Evolutionary conservation across 1,140 invertebrate genomes (phyloP), one percentile per base, ranked within the genome.

Genomic region (Trialeurodes vaporariorum): DNA sequence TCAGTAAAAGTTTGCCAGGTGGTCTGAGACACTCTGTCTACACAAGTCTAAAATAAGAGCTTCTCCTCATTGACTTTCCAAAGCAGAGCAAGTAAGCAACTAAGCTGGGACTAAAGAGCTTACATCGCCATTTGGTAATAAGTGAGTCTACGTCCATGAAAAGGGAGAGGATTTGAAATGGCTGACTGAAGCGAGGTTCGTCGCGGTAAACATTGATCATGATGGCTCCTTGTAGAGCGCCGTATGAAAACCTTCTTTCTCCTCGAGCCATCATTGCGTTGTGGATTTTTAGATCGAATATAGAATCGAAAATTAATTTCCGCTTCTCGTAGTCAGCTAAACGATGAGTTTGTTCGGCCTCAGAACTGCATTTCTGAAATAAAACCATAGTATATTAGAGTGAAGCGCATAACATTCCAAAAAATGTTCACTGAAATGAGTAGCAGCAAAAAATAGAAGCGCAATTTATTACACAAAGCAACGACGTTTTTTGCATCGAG

Each of bases 111-210:
- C 25, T 2, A 34, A 67, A 12, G 27, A 59, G 83, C 89, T 89
- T 85, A 98, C 96, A 98, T 81, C 97, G 85, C 97, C 97, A 99
- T 80, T 98, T 98, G n/a, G 95, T 98, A 70, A 99, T 93, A 63
- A 98, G 82, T 1, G 94, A 94, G 81, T 99, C 97, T 34, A 99
- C 96, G 76, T 99, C 96, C 92, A 98, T 98, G 1, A 99, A 84
- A 2, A 94, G 82, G 0, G 87, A 92, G 0, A 99, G 82, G 63
- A 99, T 84, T 78, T 98, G 95, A 82, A 96, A 94, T 0, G 96
- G 95, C 76, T 98, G 94, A 72, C 93, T 95, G 80, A 98, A 99
- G 25, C 95, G 83, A 0, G 96, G 93, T 78, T 98, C 93, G 73
- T 98, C 94, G 21, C 95, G 81, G 78, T 99, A 98, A 71, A 98